Percentiles rank a stretch among this genome's conserved stretches.
phyloP scores from a whole-genome alignment of 2,888 invertebrate genomes.

The Glyphotaelius pellucidus region DNA sequence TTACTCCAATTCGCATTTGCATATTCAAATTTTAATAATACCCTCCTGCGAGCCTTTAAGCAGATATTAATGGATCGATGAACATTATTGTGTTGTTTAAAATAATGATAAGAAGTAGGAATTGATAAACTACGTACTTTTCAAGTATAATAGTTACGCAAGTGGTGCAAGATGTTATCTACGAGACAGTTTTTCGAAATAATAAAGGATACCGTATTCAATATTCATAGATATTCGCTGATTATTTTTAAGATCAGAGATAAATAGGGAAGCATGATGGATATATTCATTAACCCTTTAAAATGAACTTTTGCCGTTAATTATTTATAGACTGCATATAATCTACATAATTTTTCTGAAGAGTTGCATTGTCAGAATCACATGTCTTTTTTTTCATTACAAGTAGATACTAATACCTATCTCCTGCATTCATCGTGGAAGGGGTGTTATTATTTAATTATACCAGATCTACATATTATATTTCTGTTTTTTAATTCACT shows the following conservation, averaged over 20 bases:
- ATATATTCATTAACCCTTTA: not conserved
- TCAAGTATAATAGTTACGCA: not conserved
- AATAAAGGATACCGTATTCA: not conserved
- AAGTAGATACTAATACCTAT: not conserved
- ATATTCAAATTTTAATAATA: conserved; percentile 2
- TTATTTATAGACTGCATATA: too few species aligned
- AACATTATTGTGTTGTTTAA: not conserved
- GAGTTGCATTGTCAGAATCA: not conserved
- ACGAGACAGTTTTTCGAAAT: not conserved
- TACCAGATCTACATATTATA: too few species aligned
- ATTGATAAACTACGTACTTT: not conserved
- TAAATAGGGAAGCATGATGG: not conserved
- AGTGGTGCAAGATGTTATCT: not conserved
- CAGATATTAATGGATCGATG: not conserved
- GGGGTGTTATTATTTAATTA: too few species aligned
- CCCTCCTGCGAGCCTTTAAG: not conserved
- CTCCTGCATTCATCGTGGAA: too few species aligned
- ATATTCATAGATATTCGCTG: not conserved
- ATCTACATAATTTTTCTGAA: not conserved
- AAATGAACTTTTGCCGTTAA: not conserved
- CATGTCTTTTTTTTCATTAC: not conserved
- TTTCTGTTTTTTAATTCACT: too few species aligned
- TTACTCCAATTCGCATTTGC: not conserved
- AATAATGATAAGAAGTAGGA: not conserved
- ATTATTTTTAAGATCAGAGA: not conserved